Evolutionary conservation across 2,888 invertebrate species (phyloP).

Genomic region (Synanthedon myopaeformis): DNA sequence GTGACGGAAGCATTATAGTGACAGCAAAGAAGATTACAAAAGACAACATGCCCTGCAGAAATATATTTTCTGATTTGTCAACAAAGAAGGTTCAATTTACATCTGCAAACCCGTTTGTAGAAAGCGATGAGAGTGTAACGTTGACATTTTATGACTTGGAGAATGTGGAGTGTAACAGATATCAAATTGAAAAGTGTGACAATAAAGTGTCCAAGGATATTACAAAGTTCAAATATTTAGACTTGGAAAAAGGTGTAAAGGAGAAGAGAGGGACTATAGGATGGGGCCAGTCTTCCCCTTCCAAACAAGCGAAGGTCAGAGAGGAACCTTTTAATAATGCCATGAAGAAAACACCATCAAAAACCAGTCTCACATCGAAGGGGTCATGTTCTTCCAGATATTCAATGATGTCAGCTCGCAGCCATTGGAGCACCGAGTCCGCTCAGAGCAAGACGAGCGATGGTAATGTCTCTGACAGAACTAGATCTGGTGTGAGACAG

Average conservation of each 20-base stretch:
- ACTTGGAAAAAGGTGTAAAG: constrained; percentile 40
- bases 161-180: constrained; percentile 29
- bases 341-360: constrained; percentile 53
- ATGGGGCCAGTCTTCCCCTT: constrained; percentile 51
- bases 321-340: constrained; percentile 43
- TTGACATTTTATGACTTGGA: constrained; percentile 61
- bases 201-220: constrained; percentile 33
- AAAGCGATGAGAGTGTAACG: constrained; percentile 63
- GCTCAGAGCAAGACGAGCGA: constrained; percentile 27
- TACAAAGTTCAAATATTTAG: constrained; percentile 56
- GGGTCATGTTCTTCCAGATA: constrained; percentile 37
- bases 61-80: constrained; percentile 46
- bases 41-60: constrained; percentile 55
- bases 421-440: constrained; percentile 42
- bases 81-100: constrained; percentile 61
- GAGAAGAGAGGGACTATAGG: constrained; percentile 42
- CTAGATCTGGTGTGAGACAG: constrained; percentile 20
- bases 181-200: constrained; percentile 26
- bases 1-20: constrained; percentile 65
- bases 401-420: constrained; percentile 35
- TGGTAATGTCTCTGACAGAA: constrained; percentile 28
- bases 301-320: constrained; percentile 45
- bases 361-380: constrained; percentile 44
- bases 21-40: constrained; percentile 64
- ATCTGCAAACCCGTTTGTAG: constrained; percentile 53